These are phyloP conservation scores for Mormyrops boulengeri DNA, from an alignment of 2,797 vertebrate species.

Conservation along the genomic window DNA sequence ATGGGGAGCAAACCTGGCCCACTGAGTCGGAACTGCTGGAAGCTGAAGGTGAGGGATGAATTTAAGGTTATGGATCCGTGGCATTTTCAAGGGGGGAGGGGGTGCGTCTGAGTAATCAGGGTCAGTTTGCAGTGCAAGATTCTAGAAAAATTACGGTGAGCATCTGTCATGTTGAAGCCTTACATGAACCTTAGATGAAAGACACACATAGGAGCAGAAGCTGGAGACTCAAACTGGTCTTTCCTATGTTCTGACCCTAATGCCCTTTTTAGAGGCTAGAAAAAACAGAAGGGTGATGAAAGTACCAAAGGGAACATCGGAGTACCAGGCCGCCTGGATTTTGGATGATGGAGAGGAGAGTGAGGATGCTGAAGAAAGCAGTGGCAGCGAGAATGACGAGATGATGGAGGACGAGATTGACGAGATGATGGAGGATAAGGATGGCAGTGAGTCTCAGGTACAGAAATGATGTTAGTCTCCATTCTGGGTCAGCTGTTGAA, in stretches of 20 bases:
- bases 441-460: constrained; percentile 58
- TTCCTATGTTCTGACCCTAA: background rate
- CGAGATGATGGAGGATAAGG: constrained; percentile 50
- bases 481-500: background rate
- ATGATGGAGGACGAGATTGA: constrained; percentile 68
- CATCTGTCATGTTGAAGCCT: background rate
- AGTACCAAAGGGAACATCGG: constrained; percentile 91
- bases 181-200: background rate
- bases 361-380: constrained; percentile 54
- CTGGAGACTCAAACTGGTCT: background rate
- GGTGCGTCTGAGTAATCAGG: background rate
- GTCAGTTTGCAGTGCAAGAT: background rate
- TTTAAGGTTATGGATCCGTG: background rate
- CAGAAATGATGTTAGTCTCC: background rate
- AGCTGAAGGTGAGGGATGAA: constrained; percentile 70
- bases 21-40: constrained; percentile 85
- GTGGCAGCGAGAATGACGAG: constrained; percentile 55
- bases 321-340: constrained; percentile 94
- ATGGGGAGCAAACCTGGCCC: constrained; percentile 96
- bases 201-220: background rate
- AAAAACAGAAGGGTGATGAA: constrained; percentile 70
- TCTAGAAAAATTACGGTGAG: background rate
- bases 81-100: background rate
- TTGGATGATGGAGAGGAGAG: constrained; percentile 57
- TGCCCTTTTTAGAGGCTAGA: constrained; percentile 57